Base-by-base conservation (phyloP, 2,888 invertebrate species). In the Celastrina argiolus region DNA sequence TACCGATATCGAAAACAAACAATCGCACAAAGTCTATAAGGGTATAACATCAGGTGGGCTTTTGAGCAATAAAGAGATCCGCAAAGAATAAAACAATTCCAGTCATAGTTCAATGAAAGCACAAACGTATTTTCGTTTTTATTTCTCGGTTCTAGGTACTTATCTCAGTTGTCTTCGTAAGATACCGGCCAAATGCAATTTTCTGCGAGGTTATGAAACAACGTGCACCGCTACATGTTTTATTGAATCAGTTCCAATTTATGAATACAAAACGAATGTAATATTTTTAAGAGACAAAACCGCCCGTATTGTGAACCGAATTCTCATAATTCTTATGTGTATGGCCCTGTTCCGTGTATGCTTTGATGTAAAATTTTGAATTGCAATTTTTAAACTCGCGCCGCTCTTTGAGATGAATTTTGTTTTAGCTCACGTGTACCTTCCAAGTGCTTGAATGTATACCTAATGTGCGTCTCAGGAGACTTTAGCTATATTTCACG, bases 201-300 rank as follows among this genome's bases (percentile, higher is more conserved):
- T 66, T 42, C 66, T 59, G 31, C 66, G 59, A 42, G 61, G 36
- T 42, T 66, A 63, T 45, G 59, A 61, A 51, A 63, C 56, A 66
- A 66, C 63, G 63, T 56, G 36, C 63, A 66, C 63, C 58, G 41
- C 65, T 56, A 63, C 56, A 56, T 61, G 56, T 63, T 66, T 56
- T 66, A 66, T 66, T 66, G 61, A 66, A 69, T 66, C 65, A 59
- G 58, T 59, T 58, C 42, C 65, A 66, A 66, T 66, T 42, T 66
- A 66, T 66, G 65, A 59, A 61, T 61, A 61, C 61, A 61, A 61
- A 61, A 61, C 61, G 61, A 61, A 61, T 36, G 61, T 39, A 59
- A 61, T 61, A 61, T 39, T 61, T 61, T 59, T 61, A 61, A 61
- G 36, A 36, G 22, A 61, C 61, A 26, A 61, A 31, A 61, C 61